Evolutionary conservation across 2,797 vertebrate genomes (phyloP).

Genomic region (Syndactyla subalaris): DNA sequence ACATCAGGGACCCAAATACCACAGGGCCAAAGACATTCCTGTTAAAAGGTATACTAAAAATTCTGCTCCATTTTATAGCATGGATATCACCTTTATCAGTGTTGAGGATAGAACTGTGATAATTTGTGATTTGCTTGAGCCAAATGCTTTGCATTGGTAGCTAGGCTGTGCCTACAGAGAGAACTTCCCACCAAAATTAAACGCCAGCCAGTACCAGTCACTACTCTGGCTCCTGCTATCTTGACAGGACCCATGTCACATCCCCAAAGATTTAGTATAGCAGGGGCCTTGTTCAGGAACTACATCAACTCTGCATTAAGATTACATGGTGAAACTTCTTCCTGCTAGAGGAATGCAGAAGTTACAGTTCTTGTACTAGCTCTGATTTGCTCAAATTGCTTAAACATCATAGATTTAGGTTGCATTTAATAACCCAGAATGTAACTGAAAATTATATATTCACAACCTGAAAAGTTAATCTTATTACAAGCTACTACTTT

Average conservation of each 20-base stretch:
- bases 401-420: constrained; percentile 39
- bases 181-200: constrained; percentile 8
- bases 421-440: constrained; percentile 45
- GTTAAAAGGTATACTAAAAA: constrained; percentile 31
- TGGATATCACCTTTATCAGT: background rate
- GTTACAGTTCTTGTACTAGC: background rate
- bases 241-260: background rate
- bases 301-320: constrained; percentile 47
- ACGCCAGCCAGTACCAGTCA: background rate
- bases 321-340: constrained; percentile 9
- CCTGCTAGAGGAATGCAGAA: background rate
- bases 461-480: constrained; percentile 66
- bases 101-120: background rate
- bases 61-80: background rate
- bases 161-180: background rate
- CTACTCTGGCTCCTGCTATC: background rate
- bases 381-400: constrained; percentile 14
- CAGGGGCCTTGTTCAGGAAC: background rate
- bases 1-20: background rate
- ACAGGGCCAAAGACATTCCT: constrained; percentile 1
- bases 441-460: constrained; percentile 59
- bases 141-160: background rate
- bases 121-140: background rate
- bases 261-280: background rate
- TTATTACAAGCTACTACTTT: constrained; percentile 62